Conservation (phyloP, 2,113 vertebrate genomes). For the Sinocyclocheilus rhinocerous region DNA sequence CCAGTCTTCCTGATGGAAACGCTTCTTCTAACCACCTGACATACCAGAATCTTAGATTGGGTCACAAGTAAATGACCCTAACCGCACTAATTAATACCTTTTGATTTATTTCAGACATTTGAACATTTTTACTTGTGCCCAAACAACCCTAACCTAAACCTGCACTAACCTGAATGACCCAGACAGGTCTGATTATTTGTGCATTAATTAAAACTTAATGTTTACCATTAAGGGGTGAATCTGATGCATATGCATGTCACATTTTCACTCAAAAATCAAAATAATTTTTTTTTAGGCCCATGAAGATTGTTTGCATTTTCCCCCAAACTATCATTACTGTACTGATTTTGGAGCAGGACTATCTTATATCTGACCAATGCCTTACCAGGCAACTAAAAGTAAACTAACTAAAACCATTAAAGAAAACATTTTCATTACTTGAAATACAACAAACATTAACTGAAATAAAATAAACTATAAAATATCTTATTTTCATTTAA, state of each 20-base stretch:
- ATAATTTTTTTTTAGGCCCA: not conserved
- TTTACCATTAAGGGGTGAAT: not conserved
- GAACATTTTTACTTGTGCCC: too few relatives aligned
- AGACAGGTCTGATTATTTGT: not conserved
- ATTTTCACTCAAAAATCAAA: not conserved
- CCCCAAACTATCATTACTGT: not conserved
- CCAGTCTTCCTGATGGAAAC: constrained; percentile 7
- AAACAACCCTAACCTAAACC: too few relatives aligned
- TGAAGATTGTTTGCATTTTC: not conserved
- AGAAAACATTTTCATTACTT: too few relatives aligned
- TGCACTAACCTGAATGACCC: not conserved
- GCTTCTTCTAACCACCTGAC: not conserved
- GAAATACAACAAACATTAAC: too few relatives aligned
- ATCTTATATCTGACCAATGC: not conserved
- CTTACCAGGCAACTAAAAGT: too few relatives aligned
- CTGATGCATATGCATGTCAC: not conserved
- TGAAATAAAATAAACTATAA: too few relatives aligned
- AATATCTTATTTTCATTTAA: too few relatives aligned
- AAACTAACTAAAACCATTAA: too few relatives aligned
- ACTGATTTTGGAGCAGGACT: not conserved
- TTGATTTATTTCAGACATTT: not conserved
- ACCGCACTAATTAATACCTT: not conserved
- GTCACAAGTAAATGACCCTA: constrained; percentile 25
- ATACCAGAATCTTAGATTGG: not conserved
- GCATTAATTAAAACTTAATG: not conserved